phyloP scores from a whole-genome alignment of 2,113 vertebrate species.

The Procavia capensis region DNA sequence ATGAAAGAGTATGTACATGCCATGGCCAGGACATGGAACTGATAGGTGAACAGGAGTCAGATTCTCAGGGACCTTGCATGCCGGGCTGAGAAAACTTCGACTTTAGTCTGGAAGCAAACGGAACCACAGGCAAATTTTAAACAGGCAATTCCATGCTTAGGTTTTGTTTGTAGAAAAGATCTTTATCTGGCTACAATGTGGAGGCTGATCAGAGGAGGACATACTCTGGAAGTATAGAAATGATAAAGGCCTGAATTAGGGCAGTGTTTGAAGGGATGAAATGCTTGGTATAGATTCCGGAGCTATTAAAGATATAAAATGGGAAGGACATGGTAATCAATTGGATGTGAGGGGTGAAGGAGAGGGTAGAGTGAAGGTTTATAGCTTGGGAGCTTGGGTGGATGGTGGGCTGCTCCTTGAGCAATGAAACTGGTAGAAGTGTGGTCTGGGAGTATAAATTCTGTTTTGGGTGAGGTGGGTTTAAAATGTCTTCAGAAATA shows the following conservation, averaged over 20 bases:
- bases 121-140: not conserved
- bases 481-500: not conserved
- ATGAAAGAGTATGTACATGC: not conserved
- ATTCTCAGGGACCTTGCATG: not conserved
- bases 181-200: not conserved
- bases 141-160: not conserved
- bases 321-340: conserved; percentile 72
- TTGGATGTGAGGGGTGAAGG: conserved; percentile 65
- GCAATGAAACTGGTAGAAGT: not conserved
- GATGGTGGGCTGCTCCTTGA: not conserved
- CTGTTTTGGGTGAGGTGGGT: not conserved
- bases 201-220: conserved; percentile 68
- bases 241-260: conserved; percentile 61
- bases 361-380: conserved; percentile 47
- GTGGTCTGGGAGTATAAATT: not conserved
- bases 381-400: conserved; percentile 39
- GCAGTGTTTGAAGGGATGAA: conserved; percentile 51
- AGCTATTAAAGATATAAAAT: conserved; percentile 73
- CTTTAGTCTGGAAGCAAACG: not conserved
- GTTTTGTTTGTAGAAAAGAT: not conserved
- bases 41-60: not conserved
- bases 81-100: not conserved
- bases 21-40: not conserved
- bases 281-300: conserved; percentile 74
- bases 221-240: conserved; percentile 62